phyloP scores from a whole-genome alignment of 2,113 vertebrate genomes.

The Proteles cristata region DNA sequence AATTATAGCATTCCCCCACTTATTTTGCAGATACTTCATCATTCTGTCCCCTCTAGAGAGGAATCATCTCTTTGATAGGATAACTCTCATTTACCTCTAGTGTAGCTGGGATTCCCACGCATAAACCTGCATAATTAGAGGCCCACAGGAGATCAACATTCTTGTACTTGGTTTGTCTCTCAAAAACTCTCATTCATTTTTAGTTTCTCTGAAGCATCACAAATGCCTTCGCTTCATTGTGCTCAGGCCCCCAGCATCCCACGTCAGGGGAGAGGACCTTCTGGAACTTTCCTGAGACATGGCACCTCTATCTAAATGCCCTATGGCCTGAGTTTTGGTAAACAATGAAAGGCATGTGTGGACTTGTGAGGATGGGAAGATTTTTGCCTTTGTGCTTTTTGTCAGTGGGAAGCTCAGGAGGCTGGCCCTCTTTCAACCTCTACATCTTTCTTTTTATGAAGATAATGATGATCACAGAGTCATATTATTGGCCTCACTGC shows the following conservation, averaged over 20 bases:
- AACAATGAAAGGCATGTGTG: constrained; percentile 42
- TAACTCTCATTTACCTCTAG: not conserved
- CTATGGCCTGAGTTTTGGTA: not conserved
- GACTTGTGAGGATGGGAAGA: not conserved
- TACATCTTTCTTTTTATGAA: constrained; percentile 67
- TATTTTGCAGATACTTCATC: not conserved
- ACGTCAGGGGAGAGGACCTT: not conserved
- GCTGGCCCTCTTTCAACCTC: constrained; percentile 48
- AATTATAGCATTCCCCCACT: not conserved
- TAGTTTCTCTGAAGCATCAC: not conserved
- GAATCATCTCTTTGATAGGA: not conserved
- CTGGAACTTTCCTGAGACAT: constrained; percentile 46
- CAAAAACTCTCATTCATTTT: not conserved
- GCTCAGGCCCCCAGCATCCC: not conserved
- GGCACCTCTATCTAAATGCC: not conserved
- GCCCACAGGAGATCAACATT: not conserved
- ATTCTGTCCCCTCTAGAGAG: not conserved
- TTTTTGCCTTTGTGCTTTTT: constrained; percentile 45
- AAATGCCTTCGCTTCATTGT: not conserved
- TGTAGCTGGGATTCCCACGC: not conserved
- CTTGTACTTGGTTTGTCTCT: not conserved
- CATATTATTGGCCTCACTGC: constrained; percentile 45
- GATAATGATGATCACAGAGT: constrained; percentile 64
- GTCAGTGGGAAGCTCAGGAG: constrained; percentile 29
- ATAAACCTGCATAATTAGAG: constrained; percentile 15